Evolutionary conservation across 2,888 invertebrate genomes (phyloP).

Genomic region (Drosophila paranaensis): DNA sequence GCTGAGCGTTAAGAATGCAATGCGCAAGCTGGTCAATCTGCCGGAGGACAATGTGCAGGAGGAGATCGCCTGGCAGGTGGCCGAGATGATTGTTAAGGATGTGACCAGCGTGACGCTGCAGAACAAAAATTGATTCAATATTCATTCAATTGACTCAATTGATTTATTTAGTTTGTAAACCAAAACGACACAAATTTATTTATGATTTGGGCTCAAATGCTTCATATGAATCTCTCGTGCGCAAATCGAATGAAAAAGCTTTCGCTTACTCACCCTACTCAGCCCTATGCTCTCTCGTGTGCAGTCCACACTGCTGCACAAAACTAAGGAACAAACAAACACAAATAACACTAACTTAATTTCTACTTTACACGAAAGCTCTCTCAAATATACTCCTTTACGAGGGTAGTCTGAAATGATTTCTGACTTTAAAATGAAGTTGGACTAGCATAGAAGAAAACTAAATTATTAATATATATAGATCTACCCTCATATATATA

Average conservation of each 20-base stretch:
- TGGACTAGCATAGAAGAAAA: neutral
- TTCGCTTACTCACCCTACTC: slow-evolving; percentile 11
- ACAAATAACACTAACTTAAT: neutral
- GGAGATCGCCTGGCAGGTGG: slow-evolving; percentile 98
- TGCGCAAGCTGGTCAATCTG: slow-evolving; percentile 92
- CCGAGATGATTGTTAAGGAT: slow-evolving; percentile 98
- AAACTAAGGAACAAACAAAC: slow-evolving; percentile 13
- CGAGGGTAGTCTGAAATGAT: neutral
- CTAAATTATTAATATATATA: neutral
- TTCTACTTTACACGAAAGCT: neutral
- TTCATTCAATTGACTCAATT: slow-evolving; percentile 27
- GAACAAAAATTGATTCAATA: slow-evolving; percentile 37
- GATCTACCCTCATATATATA: neutral
- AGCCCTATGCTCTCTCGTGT: slow-evolving; percentile 10
- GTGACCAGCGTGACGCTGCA: slow-evolving; percentile 92
- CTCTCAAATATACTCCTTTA: neutral
- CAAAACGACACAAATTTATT: slow-evolving; percentile 14
- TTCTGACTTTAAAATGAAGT: neutral
- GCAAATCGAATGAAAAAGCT: slow-evolving; percentile 15
- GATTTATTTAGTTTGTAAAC: slow-evolving; percentile 38
- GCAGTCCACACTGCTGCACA: slow-evolving; percentile 19
- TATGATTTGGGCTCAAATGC: slow-evolving; percentile 62
- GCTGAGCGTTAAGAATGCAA: slow-evolving; percentile 86
- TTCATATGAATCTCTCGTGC: slow-evolving; percentile 44
- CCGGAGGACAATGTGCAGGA: slow-evolving; percentile 96